These are phyloP conservation scores for Macaca fascicularis DNA, from an alignment of 2,113 vertebrate genomes.

Conservation along the genomic window T2T-MFA8v1.1 NC_088385.1:132901001-132901500, in stretches of 20 bases:
- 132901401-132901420: not conserved
- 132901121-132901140: not conserved
- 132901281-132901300: not conserved
- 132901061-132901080: not conserved
- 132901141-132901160: not conserved
- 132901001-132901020: not conserved
- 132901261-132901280: not conserved
- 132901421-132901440: not conserved
- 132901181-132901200: too few relatives aligned
- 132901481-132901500: accelerated
- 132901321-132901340: not conserved
- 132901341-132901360: not conserved
- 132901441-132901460: not conserved
- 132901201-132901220: not conserved
- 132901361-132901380: not conserved
- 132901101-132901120: not conserved
- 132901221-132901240: not conserved
- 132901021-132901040: accelerated
- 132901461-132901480: not conserved
- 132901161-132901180: not conserved
- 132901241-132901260: not conserved
- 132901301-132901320: accelerated
- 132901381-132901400: not conserved
- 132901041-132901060: not conserved
- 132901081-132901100: not conserved